These are phyloP conservation scores for Tringa solitaria DNA, from an alignment of 2,113 vertebrate genomes.

Conservation along the genomic window DNA sequence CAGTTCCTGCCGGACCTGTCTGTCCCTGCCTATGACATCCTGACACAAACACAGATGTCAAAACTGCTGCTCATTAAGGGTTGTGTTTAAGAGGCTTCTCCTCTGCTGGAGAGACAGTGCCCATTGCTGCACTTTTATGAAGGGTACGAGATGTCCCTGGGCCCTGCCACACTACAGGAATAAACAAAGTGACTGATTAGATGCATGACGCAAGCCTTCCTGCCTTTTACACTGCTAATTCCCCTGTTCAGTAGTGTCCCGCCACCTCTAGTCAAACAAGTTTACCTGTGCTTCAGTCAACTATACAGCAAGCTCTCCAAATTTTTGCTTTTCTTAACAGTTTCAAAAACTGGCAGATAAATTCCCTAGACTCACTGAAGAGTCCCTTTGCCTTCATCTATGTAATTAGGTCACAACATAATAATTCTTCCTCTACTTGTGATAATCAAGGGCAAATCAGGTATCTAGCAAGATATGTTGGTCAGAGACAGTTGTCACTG, in stretches of 20 bases:
- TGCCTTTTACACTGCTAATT: not conserved
- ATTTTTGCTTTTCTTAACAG: not conserved
- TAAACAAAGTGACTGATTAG: not conserved
- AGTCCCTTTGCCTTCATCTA: not conserved
- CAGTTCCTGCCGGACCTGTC: not conserved
- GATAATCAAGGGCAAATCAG: not conserved
- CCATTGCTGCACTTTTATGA: rapidly evolving
- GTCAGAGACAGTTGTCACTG: not conserved
- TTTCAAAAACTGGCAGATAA: not conserved
- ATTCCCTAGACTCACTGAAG: not conserved
- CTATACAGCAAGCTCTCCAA: not conserved
- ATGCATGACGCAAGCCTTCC: not conserved
- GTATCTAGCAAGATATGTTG: not conserved
- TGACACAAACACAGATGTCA: rapidly evolving
- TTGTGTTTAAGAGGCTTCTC: not conserved
- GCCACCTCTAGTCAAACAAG: not conserved
- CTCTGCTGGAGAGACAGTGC: not conserved
- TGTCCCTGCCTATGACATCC: not conserved
- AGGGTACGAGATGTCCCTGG: not conserved
- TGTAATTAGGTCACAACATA: not conserved
- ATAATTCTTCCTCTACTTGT: not conserved
- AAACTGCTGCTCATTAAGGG: not conserved
- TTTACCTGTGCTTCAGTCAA: not conserved
- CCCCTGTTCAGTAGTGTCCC: not conserved
- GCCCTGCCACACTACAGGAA: too few species aligned